Evolutionary conservation across 2,113 vertebrate genomes (phyloP), one percentile per base, ranked within the genome.

Genomic region (Pachycephala philippinensis): DNA sequence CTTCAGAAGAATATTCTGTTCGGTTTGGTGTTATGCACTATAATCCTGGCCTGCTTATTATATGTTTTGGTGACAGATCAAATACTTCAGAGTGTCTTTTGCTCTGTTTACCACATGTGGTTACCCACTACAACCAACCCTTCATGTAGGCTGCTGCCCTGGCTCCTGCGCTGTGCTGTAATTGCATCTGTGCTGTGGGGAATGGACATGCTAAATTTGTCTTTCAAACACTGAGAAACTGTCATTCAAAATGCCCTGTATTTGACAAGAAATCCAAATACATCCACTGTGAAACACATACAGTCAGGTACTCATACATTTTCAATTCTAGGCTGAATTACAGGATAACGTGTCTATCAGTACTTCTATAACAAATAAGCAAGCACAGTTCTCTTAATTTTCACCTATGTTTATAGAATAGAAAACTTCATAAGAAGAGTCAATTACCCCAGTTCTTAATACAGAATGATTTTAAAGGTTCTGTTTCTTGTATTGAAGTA

Each of bases 41-140:
- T 83, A 87, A 93, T 85, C 52, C 28, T 59, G 85, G 91, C 57
- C 8, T 23, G 72, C 61, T 95, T 74, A 90, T 89, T 91, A 87
- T 49, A 94, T 0, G 6, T 47, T 95, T 95, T 94, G 85, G 33
- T 96, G 91, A 95, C 70, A 95, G 68, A 85, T 86, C 37, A 91
- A 77, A 78, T 87, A 56, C 49, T 93, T 66, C 65, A 80, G 60
- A 40, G 52, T 30, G 69, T 65, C 45, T 92, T 95, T 61, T 89
- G 44, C 52, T 94, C 71, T 83, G 45, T 87, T 88, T 87, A 79
- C 53, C 56, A 87, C 47, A 91, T 90, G 92, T 87, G 83, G 49
- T 68, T 81, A 68, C 35, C 65, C 72, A 39, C 84, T 83, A 82
- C 16, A 96, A 83, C 69, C 60, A 95, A 18, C 44, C 53, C 86